Evolutionary conservation across 2,888 invertebrate species (phyloP), one percentile per base, ranked within the genome.

Genomic region (Yponomeuta evonymella): DNA sequence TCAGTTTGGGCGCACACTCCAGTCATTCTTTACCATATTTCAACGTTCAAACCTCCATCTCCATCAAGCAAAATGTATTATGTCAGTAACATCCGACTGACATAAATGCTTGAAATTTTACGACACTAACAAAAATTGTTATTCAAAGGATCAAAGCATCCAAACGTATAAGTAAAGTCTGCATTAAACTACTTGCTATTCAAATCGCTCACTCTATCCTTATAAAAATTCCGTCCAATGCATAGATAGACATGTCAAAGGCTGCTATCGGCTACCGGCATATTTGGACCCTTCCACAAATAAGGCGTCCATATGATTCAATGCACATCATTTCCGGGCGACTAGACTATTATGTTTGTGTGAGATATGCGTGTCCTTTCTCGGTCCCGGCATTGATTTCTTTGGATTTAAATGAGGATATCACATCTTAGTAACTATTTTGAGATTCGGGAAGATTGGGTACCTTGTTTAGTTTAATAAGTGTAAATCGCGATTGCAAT

Each of bases 321-420:
- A 88, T 86, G 87, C 87, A 87, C 83, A 81, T 83, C 71, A 73
- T 83, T 79, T 90, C 90, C 90, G 87, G 83, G 73, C 73, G 77
- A 77, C 77, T 77, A 79, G 77, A 69, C 67, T 43, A 67, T 67
- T 67, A 33, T 43, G 67, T 67, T 64, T 8, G 64, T 15, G 51
- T 51, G 51, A 51, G 10, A 51, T 51, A 51, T 23, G 29, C 64
- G 64, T 64, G 65, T 33, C 29, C 65, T 30, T 12, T 30, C 9
- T 33, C 33, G 12, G 29, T 65, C 4, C 30, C 29, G 33, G 33
- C 29, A 10, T 30, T 65, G 65, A 65, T 65, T 65, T 30, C 65
- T 33, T 65, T 65, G 65, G 65, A 29, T 65, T 30, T 65, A 30
- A 64, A 65, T 65, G 65, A 65, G 33, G 65, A 65, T 64, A 64